Evolutionary conservation across 2,797 vertebrate genomes (phyloP).

Genomic region (Chloroceryle amazona): DNA sequence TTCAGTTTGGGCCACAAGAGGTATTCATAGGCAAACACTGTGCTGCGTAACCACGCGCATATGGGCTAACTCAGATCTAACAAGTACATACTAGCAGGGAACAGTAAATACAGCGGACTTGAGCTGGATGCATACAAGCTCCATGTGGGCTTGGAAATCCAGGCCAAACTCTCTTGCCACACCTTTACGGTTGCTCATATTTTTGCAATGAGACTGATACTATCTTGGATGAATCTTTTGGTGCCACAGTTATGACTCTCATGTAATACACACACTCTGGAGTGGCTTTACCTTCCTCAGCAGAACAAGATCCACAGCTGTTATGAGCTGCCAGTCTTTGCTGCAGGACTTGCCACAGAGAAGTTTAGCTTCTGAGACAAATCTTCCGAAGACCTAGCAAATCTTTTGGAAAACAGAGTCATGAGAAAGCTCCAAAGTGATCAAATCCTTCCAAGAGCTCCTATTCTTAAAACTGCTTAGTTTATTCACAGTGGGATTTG

Average conservation of each 20-base stretch:
- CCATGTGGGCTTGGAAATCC: background rate
- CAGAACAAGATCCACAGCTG: background rate
- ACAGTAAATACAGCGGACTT: background rate
- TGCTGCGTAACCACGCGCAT: background rate
- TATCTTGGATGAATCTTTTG: background rate
- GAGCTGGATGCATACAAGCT: background rate
- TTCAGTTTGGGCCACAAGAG: background rate
- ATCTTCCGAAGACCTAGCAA: background rate
- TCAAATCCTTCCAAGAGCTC: background rate
- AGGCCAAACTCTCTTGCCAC: background rate
- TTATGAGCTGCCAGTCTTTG: background rate
- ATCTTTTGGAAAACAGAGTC: background rate
- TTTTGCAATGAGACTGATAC: background rate
- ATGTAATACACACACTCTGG: background rate
- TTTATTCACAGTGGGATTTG: background rate
- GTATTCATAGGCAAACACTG: background rate
- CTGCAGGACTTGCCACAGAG: background rate
- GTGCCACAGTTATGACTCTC: background rate
- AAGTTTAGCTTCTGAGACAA: background rate
- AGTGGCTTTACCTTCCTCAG: background rate
- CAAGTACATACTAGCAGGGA: accelerated
- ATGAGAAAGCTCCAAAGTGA: background rate
- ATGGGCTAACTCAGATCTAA: background rate
- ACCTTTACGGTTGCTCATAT: background rate
- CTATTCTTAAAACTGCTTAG: background rate